These are phyloP conservation scores for Montipora foliosa DNA, from an alignment of 64 coral and sea anemone genomes.

Conservation along the genomic window DNA sequence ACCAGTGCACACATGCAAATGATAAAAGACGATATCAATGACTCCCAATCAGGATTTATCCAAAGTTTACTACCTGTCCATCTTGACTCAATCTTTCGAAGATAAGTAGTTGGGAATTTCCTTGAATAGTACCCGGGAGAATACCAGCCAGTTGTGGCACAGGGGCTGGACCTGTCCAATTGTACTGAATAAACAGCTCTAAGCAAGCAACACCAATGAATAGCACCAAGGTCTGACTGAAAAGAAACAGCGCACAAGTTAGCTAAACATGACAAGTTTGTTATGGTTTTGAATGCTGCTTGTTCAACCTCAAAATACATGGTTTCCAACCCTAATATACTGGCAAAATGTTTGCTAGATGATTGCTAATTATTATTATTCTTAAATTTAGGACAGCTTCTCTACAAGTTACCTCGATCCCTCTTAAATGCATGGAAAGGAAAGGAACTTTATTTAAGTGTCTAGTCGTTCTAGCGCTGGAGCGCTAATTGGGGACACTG, in stretches of 20 bases:
- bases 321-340: not conserved
- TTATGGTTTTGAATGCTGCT: not conserved
- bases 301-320: not conserved
- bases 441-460: no score
- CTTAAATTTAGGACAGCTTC: no score
- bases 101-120: conserved; percentile 14
- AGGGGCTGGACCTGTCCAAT: conserved; percentile 87
- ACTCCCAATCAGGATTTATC: not conserved
- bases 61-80: conserved; percentile 48
- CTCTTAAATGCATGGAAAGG: no score
- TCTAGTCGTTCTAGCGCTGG: no score
- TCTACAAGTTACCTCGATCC: no score
- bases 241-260: not conserved
- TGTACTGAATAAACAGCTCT: conserved; percentile 89
- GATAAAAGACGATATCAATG: not conserved
- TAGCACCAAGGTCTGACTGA: conserved; percentile 77
- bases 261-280: no score
- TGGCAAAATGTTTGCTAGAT: no score
- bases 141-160: not conserved
- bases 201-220: conserved; percentile 79
- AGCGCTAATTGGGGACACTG: no score
- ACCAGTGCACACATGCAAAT: no score
- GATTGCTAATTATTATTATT: no score
- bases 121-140: not conserved
- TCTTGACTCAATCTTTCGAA: conserved; percentile 54